Percentiles rank a stretch among this genome's conserved stretches.
Conservation (phyloP, 2,113 vertebrate species). For the Acinonyx jubatus region DNA sequence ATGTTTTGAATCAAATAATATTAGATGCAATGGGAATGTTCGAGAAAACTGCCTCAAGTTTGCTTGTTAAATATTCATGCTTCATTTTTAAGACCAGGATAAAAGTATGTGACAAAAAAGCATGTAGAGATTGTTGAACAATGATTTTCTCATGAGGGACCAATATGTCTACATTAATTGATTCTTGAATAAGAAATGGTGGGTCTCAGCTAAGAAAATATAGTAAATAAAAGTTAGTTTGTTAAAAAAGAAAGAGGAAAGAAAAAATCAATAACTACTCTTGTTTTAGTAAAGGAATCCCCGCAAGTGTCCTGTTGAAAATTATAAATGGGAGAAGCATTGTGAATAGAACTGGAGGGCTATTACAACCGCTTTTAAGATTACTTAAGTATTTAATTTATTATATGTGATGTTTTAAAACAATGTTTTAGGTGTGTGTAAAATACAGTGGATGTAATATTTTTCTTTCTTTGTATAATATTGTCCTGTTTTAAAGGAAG, state of each 20-base stretch:
- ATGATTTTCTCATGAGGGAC: background rate
- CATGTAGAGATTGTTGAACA: background rate
- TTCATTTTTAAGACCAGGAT: conserved; percentile 20
- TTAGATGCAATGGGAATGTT: background rate
- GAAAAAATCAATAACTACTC: background rate
- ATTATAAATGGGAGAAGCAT: background rate
- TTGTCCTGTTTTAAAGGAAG: background rate
- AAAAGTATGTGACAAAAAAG: background rate
- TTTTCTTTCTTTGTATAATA: background rate
- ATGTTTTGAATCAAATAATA: background rate
- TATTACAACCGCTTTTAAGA: background rate
- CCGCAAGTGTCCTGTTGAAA: background rate
- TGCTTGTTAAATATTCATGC: background rate
- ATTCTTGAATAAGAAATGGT: background rate
- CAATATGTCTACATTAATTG: background rate
- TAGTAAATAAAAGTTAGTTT: background rate
- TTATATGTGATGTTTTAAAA: background rate
- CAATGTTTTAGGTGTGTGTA: background rate
- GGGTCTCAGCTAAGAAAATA: background rate
- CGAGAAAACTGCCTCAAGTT: background rate
- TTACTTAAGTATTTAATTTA: background rate
- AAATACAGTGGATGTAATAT: background rate
- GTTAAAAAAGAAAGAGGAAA: background rate
- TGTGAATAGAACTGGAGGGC: background rate
- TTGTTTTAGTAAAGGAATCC: background rate